These are phyloP conservation scores for Halichondria panicea DNA, from an alignment of 37 sponge, comb jelly and placozoan species.

Conservation along the genomic window DNA sequence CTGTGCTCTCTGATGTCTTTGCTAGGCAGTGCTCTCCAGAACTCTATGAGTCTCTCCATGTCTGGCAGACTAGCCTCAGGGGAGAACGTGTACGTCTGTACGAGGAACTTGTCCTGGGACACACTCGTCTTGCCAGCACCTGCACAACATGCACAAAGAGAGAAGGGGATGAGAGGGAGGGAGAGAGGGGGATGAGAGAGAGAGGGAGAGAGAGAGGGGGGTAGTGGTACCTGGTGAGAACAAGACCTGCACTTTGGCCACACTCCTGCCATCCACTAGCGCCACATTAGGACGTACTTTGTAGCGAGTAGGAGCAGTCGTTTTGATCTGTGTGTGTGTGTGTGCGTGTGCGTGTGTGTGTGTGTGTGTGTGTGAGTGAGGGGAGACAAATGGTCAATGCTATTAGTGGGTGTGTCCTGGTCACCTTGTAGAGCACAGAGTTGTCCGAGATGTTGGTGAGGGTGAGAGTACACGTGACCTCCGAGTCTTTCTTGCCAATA, in stretches of 20 bases:
- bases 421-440: conserved; percentile 56
- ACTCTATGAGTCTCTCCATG: conserved; percentile 7
- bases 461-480: conserved; percentile 38
- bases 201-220: conserved; percentile 1
- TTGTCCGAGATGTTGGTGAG: conserved; percentile 51
- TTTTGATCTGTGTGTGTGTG: no score
- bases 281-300: conserved; percentile 82
- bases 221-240: conserved; percentile 29
- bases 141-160: neutral
- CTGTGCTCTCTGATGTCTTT: conserved; percentile 34
- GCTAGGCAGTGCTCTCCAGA: conserved; percentile 43
- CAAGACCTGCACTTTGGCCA: conserved; percentile 48
- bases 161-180: neutral
- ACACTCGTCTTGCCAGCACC: neutral
- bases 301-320: conserved; percentile 82
- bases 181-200: neutral
- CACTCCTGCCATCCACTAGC: conserved; percentile 37
- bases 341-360: no score
- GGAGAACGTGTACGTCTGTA: conserved; percentile 56
- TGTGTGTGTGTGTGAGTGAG: no score
- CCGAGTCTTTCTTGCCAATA: conserved; percentile 19
- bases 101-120: conserved; percentile 74
- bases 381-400: neutral
- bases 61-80: conserved; percentile 1
- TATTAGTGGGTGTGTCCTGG: neutral